Evolutionary conservation across 2,888 invertebrate genomes (phyloP).

Genomic region (Tipula helvola): DNA sequence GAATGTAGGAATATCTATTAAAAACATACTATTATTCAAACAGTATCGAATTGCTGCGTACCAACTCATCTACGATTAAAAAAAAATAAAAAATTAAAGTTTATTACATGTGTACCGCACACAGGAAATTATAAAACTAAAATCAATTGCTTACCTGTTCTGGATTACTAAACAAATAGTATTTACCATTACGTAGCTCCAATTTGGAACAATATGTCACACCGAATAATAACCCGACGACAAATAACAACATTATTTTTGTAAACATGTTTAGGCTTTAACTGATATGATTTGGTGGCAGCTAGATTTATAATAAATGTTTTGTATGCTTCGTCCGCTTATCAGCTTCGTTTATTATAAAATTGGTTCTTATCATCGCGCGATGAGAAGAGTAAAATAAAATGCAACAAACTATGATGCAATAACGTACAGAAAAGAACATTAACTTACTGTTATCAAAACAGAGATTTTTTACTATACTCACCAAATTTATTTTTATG

Average conservation of each 20-base stretch:
- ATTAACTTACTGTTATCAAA: not conserved
- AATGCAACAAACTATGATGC: not conserved
- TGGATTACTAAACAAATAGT: not conserved
- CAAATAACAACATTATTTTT: not conserved
- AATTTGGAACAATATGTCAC: not conserved
- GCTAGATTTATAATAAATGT: not conserved
- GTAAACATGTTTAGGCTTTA: not conserved
- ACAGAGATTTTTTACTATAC: not conserved
- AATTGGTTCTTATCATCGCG: not conserved
- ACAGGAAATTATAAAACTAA: not conserved
- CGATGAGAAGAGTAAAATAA: not conserved
- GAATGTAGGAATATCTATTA: not conserved
- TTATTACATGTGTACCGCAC: not conserved
- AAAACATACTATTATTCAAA: not conserved
- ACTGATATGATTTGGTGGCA: not conserved
- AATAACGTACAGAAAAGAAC: not conserved
- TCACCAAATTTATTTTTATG: not conserved
- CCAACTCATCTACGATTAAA: not conserved
- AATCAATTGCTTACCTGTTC: not conserved
- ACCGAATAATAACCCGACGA: not conserved
- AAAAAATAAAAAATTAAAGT: not conserved
- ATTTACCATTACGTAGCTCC: not conserved
- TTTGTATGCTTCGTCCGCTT: not conserved
- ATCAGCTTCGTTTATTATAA: not conserved
- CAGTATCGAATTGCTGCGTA: not conserved